Evolutionary conservation across 2,888 invertebrate species (phyloP).

Genomic region (Melieria crassipennis): DNA sequence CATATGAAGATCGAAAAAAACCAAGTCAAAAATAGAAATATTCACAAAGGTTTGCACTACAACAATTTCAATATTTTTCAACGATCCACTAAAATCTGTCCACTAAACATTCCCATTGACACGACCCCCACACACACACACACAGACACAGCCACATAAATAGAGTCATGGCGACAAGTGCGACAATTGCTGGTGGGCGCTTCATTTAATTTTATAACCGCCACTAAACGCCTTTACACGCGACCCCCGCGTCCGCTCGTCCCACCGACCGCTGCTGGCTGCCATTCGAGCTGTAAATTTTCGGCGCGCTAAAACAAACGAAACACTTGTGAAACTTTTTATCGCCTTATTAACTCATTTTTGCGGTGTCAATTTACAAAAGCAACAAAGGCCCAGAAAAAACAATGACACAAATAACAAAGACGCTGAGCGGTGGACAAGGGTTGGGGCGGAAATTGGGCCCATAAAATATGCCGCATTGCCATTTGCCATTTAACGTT

Average conservation of each 20-base stretch:
- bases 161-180: no score
- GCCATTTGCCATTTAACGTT: background rate
- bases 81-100: no score
- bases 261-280: no score
- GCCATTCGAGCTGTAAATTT: no score
- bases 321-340: constrained; percentile 46
- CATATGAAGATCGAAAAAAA: no score
- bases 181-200: no score
- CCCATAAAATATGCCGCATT: constrained; percentile 29
- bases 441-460: constrained; percentile 13
- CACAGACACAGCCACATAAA: background rate
- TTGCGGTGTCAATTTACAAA: constrained; percentile 59
- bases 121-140: background rate
- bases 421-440: constrained; percentile 13
- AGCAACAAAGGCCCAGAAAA: constrained; percentile 39
- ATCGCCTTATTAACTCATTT: constrained; percentile 64
- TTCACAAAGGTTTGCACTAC: no score
- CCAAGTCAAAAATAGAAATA: no score
- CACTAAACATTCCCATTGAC: background rate
- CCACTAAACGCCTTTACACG: no score
- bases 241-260: background rate
- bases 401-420: constrained; percentile 35
- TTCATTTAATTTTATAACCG: no score
- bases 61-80: no score
- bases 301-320: no score